These are phyloP conservation scores for Microctonus brassicae DNA, from an alignment of 2,888 invertebrate species.

Conservation along the genomic window DNA sequence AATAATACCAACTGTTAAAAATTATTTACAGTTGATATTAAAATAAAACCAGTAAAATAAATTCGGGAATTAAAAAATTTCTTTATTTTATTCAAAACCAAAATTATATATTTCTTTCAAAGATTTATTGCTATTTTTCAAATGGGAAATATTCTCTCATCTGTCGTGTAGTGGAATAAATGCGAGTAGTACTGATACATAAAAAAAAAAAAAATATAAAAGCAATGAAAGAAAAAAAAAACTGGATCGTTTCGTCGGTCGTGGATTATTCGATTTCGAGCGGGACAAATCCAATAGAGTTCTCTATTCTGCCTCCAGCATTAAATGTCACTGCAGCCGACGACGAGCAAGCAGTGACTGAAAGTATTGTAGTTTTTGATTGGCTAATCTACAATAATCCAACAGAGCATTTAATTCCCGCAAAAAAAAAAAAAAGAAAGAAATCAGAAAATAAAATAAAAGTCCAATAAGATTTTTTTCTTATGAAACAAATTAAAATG, in stretches of 20 bases:
- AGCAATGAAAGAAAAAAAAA: conserved; percentile 30
- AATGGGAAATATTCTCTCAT: too few species aligned
- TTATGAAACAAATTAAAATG: too few species aligned
- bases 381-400: conserved; percentile 69
- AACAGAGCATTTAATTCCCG: conserved; percentile 53
- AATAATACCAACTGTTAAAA: too few species aligned
- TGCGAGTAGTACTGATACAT: not conserved
- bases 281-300: conserved; percentile 67
- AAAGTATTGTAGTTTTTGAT: conserved; percentile 68
- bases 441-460: not conserved
- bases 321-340: conserved; percentile 30
- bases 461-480: not conserved
- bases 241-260: conserved; percentile 51
- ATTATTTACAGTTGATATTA: too few species aligned
- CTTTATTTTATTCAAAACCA: too few species aligned
- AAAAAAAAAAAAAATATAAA: conserved; percentile 22
- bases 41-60: too few species aligned
- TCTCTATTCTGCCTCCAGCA: conserved; percentile 57
- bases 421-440: not conserved
- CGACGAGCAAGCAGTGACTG: conserved; percentile 29
- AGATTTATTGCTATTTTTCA: too few species aligned
- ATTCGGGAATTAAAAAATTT: too few species aligned
- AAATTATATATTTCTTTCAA: too few species aligned
- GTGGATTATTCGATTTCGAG: conserved; percentile 66
- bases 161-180: conserved; percentile 27